Evolutionary conservation across 1,140 invertebrate genomes (phyloP).

Genomic region (Myzus persicae): DNA sequence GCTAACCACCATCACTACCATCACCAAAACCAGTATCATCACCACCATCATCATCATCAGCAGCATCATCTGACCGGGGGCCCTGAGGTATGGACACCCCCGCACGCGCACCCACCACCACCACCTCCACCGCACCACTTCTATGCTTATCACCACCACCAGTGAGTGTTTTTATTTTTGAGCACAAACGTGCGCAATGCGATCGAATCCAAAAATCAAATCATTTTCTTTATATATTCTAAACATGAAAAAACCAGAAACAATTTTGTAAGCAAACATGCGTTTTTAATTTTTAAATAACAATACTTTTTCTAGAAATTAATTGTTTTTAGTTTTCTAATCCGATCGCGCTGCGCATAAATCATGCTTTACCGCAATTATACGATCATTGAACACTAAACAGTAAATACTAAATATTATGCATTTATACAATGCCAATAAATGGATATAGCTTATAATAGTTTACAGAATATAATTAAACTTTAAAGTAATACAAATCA

Average conservation of each 20-base stretch:
- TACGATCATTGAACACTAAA: not conserved
- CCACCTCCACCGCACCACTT: conserved; percentile 69
- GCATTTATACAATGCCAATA: too few species aligned
- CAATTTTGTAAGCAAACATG: not conserved
- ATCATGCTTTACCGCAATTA: not conserved
- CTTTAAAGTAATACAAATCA: too few species aligned
- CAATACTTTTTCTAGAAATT: not conserved
- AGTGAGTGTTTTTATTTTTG: conserved; percentile 67
- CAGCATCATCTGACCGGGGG: conserved; percentile 61
- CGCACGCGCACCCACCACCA: conserved; percentile 64
- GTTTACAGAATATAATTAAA: too few species aligned
- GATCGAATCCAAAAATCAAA: conserved; percentile 34
- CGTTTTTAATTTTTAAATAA: not conserved
- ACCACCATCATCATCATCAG: conserved; percentile 62
- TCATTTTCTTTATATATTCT: not conserved
- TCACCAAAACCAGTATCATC: conserved; percentile 59
- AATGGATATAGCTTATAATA: not conserved
- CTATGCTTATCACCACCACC: conserved; percentile 71
- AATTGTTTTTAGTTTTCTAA: not conserved
- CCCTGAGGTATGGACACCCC: conserved; percentile 72
- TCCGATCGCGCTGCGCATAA: not conserved
- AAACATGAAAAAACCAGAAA: not conserved
- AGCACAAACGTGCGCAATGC: conserved; percentile 20
- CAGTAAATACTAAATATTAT: too few species aligned
- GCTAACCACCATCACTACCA: conserved; percentile 60